Evolutionary conservation across 2,888 invertebrate species (phyloP), one percentile per base, ranked within the genome.

Genomic region (Epinotia demarniana): DNA sequence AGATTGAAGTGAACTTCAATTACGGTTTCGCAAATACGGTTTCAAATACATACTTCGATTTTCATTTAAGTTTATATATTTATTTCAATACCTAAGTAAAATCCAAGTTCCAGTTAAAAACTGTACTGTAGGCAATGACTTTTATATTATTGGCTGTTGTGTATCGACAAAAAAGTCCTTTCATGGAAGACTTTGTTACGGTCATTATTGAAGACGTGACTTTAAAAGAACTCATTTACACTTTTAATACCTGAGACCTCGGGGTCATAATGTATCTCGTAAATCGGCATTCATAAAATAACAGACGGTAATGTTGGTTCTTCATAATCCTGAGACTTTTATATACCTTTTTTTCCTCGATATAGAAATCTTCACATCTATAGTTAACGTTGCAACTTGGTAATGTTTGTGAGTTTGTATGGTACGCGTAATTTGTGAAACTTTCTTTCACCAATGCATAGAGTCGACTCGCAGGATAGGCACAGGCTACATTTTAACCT

Each of bases 141-240:
- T 64, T 27, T 64, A 63, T 55, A 63, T 63, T 58, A 49, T 69
- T 64, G 69, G 18, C 67, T 49, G 27, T n/a, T 60, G 57, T 6
- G 46, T 60, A 69, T 69, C 46, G 23, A 60, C 69, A 69, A 74
- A 73, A 73, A 74, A 70, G 23, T 18, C 16, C 16, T 58, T 49
- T 33, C 46, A 64, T 27, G 13, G 49, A 55, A 69, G 13, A 46
- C 49, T 69, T 63, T 62, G 58, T 74, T 49, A 60, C 43, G n/a
- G 69, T 60, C 33, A 33, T 39, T 73, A 67, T 73, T 16, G 72
- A 23, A 33, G 19, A 74, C 69, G 69, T 39, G 73, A 27, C 33
- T 19, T 58, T 18, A n/a, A 55, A 68, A 55, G 63, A 74, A 69
- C 46, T 33, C 18, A 27, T 11, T 73, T 18, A 18, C 46, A 43